Percentiles rank a stretch among this genome's conserved stretches.
These are phyloP conservation scores for Rhyacophila evoluta DNA, from an alignment of 2,888 invertebrate genomes.

Conservation along the genomic window DNA sequence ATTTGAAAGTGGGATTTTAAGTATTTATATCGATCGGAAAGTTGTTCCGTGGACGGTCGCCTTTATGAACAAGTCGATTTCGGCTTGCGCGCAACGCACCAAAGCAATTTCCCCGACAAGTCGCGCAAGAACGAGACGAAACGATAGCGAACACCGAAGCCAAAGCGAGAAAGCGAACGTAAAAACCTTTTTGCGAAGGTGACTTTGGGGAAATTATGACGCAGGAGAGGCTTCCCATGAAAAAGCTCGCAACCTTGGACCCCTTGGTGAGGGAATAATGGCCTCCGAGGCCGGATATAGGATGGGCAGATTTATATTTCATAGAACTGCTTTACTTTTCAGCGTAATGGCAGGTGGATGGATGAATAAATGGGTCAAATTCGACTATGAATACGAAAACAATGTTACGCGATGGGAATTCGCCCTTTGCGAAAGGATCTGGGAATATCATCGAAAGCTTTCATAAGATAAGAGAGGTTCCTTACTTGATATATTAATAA, in stretches of 20 bases:
- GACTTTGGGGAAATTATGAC: conserved; percentile 53
- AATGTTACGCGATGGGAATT: neutral
- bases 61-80: conserved; percentile 40
- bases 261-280: conserved; percentile 15
- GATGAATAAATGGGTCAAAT: conserved; percentile 12
- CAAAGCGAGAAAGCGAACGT: conserved; percentile 27
- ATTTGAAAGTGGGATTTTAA: no score
- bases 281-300: conserved; percentile 19
- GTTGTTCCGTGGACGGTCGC: conserved; percentile 31
- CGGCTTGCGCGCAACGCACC: conserved; percentile 44
- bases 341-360: conserved; percentile 9
- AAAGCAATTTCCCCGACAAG: conserved; percentile 44
- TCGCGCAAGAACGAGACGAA: conserved; percentile 35
- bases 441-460: neutral
- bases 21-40: neutral
- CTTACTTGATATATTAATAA: neutral
- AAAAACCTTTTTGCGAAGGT: conserved; percentile 45
- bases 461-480: neutral
- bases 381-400: conserved; percentile 12
- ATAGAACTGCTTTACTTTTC: conserved; percentile 23
- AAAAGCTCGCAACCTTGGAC: conserved; percentile 20
- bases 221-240: conserved; percentile 34
- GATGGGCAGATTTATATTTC: conserved; percentile 28
- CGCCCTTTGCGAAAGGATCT: neutral
- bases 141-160: neutral